Evolutionary conservation across 2,113 vertebrate species (phyloP).

Genomic region (Nibea coibor): DNA sequence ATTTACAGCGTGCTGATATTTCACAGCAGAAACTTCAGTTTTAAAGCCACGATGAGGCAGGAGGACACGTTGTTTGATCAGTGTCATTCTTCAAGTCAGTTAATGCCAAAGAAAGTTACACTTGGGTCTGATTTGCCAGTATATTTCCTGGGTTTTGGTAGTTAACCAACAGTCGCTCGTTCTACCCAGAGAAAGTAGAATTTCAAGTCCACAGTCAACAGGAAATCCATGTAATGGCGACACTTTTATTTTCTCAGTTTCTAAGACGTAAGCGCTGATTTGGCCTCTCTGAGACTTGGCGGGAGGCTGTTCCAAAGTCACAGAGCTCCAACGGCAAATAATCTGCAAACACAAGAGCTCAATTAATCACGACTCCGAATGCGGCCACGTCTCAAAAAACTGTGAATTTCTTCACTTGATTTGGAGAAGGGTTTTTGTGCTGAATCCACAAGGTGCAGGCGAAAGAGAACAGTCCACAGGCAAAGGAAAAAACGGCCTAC

Average conservation of each 20-base stretch:
- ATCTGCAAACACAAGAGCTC: not conserved
- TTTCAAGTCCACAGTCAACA: conserved; percentile 12
- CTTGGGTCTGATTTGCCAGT: not conserved
- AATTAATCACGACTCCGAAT: not conserved
- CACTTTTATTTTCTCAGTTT: no score
- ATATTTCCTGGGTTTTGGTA: no score
- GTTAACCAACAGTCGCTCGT: no score
- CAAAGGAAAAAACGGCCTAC: no score
- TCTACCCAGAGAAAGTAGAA: not conserved
- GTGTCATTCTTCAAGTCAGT: not conserved
- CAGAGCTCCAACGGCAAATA: conserved; percentile 3
- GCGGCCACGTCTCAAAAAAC: not conserved
- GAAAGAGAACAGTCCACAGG: no score
- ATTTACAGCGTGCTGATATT: not conserved
- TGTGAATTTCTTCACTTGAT: not conserved
- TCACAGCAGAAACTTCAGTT: not conserved
- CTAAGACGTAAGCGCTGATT: conserved; percentile 23
- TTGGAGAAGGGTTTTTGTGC: not conserved
- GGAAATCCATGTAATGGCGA: not conserved
- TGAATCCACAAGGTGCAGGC: not conserved
- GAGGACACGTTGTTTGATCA: not conserved
- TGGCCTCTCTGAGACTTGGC: not conserved
- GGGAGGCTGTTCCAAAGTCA: not conserved
- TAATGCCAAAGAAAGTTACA: not conserved
- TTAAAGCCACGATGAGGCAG: no score